phyloP scores from a whole-genome alignment of 2,888 invertebrate genomes.

The Drosophila falleni region DNA sequence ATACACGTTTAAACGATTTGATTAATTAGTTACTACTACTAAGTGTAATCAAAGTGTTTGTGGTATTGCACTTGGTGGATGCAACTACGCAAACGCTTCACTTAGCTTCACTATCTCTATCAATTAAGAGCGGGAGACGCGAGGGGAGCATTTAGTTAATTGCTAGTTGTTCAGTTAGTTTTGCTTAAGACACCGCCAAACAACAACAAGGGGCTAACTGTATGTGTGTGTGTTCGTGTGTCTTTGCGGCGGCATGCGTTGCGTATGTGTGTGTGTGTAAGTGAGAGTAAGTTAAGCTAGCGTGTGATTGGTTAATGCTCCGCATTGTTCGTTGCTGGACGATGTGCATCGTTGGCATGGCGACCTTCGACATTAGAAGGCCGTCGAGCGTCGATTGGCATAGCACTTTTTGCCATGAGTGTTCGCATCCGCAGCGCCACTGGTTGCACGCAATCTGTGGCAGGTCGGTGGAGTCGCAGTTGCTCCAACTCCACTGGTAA shows the following conservation, averaged over 20 bases:
- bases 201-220: conserved; percentile 43
- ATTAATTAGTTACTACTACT: conserved; percentile 40
- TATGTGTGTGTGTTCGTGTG: conserved; percentile 44
- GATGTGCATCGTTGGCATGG: conserved; percentile 41
- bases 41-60: conserved; percentile 51
- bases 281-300: conserved; percentile 68
- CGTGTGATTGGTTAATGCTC: conserved; percentile 69
- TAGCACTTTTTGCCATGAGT: conserved; percentile 75
- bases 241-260: conserved; percentile 62
- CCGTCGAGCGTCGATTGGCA: conserved; percentile 84
- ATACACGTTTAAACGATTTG: conserved; percentile 36
- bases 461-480: conserved; percentile 59
- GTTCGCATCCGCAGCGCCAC: conserved; percentile 76
- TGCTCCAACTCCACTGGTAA: conserved; percentile 47
- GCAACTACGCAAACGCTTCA: conserved; percentile 60
- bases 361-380: conserved; percentile 76
- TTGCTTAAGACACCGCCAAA: conserved; percentile 56
- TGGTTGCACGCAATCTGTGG: conserved; percentile 81
- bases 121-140: conserved; percentile 34
- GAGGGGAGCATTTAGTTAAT: conserved; percentile 49
- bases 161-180: conserved; percentile 58
- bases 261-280: conserved; percentile 26
- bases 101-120: conserved; percentile 45
- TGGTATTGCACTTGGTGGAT: conserved; percentile 61
- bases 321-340: conserved; percentile 78